These are phyloP conservation scores for Diachasmimorpha longicaudata DNA, from an alignment of 1,140 invertebrate genomes.

Conservation along the genomic window DNA sequence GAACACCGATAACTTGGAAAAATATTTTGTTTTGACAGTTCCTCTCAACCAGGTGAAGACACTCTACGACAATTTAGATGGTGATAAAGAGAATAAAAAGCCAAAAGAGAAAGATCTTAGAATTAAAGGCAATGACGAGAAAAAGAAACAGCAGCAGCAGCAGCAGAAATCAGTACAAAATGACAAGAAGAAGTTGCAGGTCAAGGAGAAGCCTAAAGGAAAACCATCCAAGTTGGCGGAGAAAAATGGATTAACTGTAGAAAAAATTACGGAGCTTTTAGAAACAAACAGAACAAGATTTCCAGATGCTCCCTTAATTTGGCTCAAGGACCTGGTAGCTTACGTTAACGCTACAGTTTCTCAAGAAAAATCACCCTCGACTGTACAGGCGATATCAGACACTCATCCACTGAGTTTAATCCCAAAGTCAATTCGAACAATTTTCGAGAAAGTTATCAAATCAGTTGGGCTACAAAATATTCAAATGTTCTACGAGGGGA, in stretches of 20 bases:
- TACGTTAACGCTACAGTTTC: constrained; percentile 70
- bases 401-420: constrained; percentile 65
- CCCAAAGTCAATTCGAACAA: constrained; percentile 61
- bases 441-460: constrained; percentile 65
- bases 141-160: constrained; percentile 57
- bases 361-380: constrained; percentile 68
- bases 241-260: constrained; percentile 66
- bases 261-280: constrained; percentile 64
- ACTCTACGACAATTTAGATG: constrained; percentile 58
- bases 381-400: constrained; percentile 61
- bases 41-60: constrained; percentile 60
- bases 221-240: constrained; percentile 73
- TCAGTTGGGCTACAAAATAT: constrained; percentile 65
- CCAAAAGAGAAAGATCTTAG: constrained; percentile 56
- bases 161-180: constrained; percentile 40
- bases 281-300: constrained; percentile 65
- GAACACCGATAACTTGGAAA: not conserved
- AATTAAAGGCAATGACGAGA: constrained; percentile 59
- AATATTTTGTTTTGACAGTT: constrained; percentile 43
- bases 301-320: constrained; percentile 67
- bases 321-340: constrained; percentile 70
- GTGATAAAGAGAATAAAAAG: constrained; percentile 59
- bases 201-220: constrained; percentile 52
- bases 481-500: constrained; percentile 71
- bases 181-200: constrained; percentile 15